Evolutionary conservation across 2,888 invertebrate genomes (phyloP), one percentile per base, ranked within the genome.

Genomic region (Chymomyza fuscimana): DNA sequence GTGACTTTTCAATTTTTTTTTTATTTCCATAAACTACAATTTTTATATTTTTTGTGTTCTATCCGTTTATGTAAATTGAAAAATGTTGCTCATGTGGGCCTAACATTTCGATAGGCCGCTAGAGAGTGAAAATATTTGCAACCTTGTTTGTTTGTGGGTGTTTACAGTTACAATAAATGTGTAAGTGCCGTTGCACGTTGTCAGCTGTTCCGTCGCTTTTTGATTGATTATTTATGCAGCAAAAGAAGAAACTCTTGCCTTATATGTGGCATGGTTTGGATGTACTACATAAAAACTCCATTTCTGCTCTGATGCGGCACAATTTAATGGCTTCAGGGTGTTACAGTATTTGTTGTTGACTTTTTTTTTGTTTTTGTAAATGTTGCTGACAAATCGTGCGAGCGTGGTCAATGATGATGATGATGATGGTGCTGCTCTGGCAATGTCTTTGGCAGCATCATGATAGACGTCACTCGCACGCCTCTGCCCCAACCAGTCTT

Each of bases 381-480:
- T 54, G 19, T 61, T 68, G 73, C 73, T 86, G 88, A 84, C 88
- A 88, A 84, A 84, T 84, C 88, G 87, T 85, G 80, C 76, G 52
- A 54, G 66, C 63, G 77, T 69, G 75, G 77, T 77, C 78, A 78
- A 63, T 46, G 15, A 59, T 22, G 59, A 25, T 59, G 16, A 60
- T 36, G 29, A 59, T 29, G 59, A 22, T 59, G 59, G 12, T 59
- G 16, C 9, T 54, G 16, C 54, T 12, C 63, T 66, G 73, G 73
- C 72, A 58, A 58, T 19, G 16, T 54, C 52, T 54, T 54, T 58
- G 58, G 74, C 62, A 61, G 67, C 68, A 77, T 77, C 79, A 74
- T 82, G 82, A 82, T 82, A 82, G 85, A 80, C 77, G 85, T 85
- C 85, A 78, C 78, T 82, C 85, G 84, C 66, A 80, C 73, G 29